Percentiles rank a stretch among this genome's conserved stretches.
These are phyloP conservation scores for Megalopta genalis DNA, from an alignment of 1,140 invertebrate species.

Conservation along the genomic window DNA sequence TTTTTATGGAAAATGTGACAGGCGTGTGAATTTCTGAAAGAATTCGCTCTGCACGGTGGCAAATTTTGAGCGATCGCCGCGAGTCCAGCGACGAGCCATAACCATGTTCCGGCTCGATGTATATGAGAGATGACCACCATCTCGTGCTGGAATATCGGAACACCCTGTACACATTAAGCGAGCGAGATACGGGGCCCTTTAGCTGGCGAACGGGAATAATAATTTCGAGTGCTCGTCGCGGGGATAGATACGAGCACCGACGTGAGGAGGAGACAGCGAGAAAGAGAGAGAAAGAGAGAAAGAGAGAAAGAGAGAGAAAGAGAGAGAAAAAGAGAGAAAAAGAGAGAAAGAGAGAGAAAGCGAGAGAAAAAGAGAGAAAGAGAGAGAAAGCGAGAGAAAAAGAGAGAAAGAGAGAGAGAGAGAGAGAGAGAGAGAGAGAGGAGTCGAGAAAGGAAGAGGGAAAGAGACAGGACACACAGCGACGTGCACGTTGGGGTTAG, in stretches of 20 bases:
- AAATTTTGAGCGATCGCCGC: too few relatives aligned
- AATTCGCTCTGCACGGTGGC: too few relatives aligned
- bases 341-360: not conserved
- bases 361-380: not conserved
- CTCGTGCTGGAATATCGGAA: slow-evolving; percentile 54
- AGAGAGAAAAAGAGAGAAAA: not conserved
- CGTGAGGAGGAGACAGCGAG: not conserved
- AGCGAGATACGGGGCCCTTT: slow-evolving; percentile 58
- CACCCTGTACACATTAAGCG: slow-evolving; percentile 58
- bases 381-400: slow-evolving; percentile 4
- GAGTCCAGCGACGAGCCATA: slow-evolving; percentile 14
- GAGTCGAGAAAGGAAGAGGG: not conserved
- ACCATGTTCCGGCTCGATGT: slow-evolving; percentile 29
- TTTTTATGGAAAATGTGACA: too few relatives aligned
- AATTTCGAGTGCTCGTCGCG: slow-evolving; percentile 61
- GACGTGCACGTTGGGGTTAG: not conserved
- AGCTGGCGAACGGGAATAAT: slow-evolving; percentile 60
- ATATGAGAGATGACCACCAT: slow-evolving; percentile 50
- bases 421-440: not conserved
- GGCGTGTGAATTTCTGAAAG: too few relatives aligned
- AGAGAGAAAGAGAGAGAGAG: not conserved
- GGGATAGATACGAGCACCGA: slow-evolving; percentile 59
- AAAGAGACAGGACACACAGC: slow-evolving; percentile 6
- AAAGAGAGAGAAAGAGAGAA: not conserved
- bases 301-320: slow-evolving; percentile 11